These are phyloP conservation scores for Colossoma macropomum DNA, from an alignment of 2,113 vertebrate genomes.

Conservation along the genomic window DNA sequence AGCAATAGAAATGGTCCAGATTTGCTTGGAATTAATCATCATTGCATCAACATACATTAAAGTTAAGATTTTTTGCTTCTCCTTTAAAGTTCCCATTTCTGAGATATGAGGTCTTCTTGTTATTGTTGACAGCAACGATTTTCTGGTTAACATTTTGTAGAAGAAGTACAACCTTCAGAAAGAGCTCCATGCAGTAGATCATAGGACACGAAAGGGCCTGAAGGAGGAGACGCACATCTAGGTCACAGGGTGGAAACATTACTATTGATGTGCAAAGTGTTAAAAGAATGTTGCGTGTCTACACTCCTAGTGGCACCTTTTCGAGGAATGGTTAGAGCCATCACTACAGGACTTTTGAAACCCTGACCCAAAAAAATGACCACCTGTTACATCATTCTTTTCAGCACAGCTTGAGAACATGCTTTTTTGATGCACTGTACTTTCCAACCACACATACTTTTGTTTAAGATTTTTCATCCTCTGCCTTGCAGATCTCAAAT, in stretches of 20 bases:
- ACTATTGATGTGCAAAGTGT: constrained; percentile 26
- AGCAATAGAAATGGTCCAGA: too few species aligned
- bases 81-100: neutral
- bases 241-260: constrained; percentile 25
- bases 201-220: neutral
- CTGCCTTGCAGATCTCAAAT: constrained; percentile 23
- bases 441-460: neutral
- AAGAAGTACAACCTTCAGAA: neutral
- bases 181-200: neutral
- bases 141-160: neutral
- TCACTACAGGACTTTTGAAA: neutral
- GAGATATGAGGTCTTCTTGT: neutral
- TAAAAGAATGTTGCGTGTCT: constrained; percentile 7
- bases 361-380: neutral
- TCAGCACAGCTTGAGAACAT: neutral
- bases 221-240: neutral
- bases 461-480: neutral
- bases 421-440: neutral
- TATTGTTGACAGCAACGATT: neutral
- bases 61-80: neutral
- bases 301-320: neutral
- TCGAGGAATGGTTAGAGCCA: neutral
- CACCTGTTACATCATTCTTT: neutral
- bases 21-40: too few species aligned
- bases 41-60: too few species aligned